phyloP scores from a whole-genome alignment of 1,140 invertebrate species.

The Polyergus mexicanus region DNA sequence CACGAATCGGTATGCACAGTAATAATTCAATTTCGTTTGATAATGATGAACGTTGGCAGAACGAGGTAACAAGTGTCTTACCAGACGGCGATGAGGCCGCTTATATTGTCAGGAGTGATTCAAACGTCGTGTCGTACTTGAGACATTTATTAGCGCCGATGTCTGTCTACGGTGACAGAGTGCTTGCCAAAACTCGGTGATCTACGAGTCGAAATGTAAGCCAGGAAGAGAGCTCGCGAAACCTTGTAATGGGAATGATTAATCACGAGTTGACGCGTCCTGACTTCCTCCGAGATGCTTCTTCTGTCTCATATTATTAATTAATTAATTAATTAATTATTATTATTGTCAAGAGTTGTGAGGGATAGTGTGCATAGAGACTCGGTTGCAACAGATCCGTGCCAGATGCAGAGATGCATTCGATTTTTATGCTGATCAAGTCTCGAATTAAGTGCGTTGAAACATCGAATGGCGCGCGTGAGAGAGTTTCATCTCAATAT shows the following conservation, averaged over 20 bases:
- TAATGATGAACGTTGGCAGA: constrained; percentile 58
- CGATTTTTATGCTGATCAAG: constrained; percentile 35
- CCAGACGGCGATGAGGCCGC: background rate
- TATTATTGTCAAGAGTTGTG: constrained; percentile 27
- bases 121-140: constrained; percentile 69
- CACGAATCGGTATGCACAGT: background rate
- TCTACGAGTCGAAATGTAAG: constrained; percentile 62
- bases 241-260: constrained; percentile 63
- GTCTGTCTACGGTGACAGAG: constrained; percentile 73
- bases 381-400: constrained; percentile 76
- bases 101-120: constrained; percentile 48
- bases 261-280: constrained; percentile 16
- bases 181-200: constrained; percentile 76
- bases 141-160: constrained; percentile 79
- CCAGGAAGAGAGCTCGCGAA: constrained; percentile 52
- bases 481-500: constrained; percentile 2
- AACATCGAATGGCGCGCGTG: constrained; percentile 23
- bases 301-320: constrained; percentile 34
- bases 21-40: constrained; percentile 59
- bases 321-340: constrained; percentile 60
- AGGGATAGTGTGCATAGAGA: constrained; percentile 46
- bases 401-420: constrained; percentile 73
- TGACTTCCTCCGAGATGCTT: background rate
- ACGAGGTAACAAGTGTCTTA: constrained; percentile 63
- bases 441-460: constrained; percentile 33